phyloP scores from a whole-genome alignment of 2,888 invertebrate species.

The Coronaproctus castanopsis region DNA sequence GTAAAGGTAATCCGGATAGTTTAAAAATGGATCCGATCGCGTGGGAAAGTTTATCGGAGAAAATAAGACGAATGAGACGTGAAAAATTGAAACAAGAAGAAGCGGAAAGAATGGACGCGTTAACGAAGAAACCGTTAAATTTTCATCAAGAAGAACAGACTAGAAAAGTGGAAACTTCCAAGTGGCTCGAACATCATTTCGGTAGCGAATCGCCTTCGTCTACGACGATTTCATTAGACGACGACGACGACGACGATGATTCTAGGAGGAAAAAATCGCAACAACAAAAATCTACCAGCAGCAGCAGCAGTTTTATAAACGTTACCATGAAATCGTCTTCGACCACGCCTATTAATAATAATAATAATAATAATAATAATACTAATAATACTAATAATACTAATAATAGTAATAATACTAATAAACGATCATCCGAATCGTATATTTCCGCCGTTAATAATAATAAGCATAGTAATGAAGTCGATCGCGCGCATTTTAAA shows the following conservation, averaged over 20 bases:
- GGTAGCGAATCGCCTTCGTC: slow-evolving; percentile 47
- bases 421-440: no score
- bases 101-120: slow-evolving; percentile 54
- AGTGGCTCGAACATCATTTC: slow-evolving; percentile 80
- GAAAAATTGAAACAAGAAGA: slow-evolving; percentile 19
- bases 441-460: no score
- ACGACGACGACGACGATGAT: slow-evolving; percentile 31
- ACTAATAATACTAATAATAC: slow-evolving; percentile 24
- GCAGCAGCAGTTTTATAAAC: slow-evolving; percentile 47
- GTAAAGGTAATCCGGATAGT: slow-evolving; percentile 37
- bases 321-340: slow-evolving; percentile 48
- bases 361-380: slow-evolving; percentile 29
- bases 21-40: slow-evolving; percentile 41
- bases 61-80: slow-evolving; percentile 39
- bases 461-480: no score
- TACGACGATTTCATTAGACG: slow-evolving; percentile 25
- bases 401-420: no score
- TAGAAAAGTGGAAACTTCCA: slow-evolving; percentile 67
- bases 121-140: slow-evolving; percentile 60
- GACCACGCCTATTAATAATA: slow-evolving; percentile 29
- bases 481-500: no score
- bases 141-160: slow-evolving; percentile 76
- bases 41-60: slow-evolving; percentile 59
- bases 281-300: no score
- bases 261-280: background rate